Conservation (phyloP, 2,888 invertebrate species). For the Arge pagana region DNA sequence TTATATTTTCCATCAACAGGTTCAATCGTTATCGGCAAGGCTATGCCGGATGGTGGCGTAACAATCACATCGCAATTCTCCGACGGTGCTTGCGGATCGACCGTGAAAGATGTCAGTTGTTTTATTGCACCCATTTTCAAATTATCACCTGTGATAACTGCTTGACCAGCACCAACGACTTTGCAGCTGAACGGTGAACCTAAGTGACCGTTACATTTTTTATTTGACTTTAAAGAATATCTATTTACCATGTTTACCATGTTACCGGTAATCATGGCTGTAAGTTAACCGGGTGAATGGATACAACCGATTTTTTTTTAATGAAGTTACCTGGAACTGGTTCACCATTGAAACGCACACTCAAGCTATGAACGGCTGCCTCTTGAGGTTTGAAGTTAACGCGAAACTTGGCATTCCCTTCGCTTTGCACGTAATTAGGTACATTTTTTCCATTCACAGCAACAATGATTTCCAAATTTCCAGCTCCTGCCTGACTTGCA, state of each 20-base stretch:
- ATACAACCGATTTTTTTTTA: background rate
- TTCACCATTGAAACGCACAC: constrained; percentile 79
- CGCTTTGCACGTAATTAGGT: constrained; percentile 96
- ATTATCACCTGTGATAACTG: constrained; percentile 68
- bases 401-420: constrained; percentile 93
- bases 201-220: too few species aligned
- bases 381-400: constrained; percentile 97
- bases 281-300: too few species aligned
- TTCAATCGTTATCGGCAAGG: constrained; percentile 74
- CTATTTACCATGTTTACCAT: too few species aligned
- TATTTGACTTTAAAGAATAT: too few species aligned
- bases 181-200: constrained; percentile 95
- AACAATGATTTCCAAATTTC: constrained; percentile 96
- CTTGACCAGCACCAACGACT: constrained; percentile 72
- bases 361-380: constrained; percentile 87
- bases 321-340: constrained; percentile 64
- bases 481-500: constrained; percentile 92
- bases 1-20: constrained; percentile 70
- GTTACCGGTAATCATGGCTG: too few species aligned
- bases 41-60: constrained; percentile 83
- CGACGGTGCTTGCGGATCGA: constrained; percentile 61
- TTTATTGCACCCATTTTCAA: constrained; percentile 73
- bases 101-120: constrained; percentile 65
- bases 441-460: constrained; percentile 96
- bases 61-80: constrained; percentile 62